phyloP scores from a whole-genome alignment of 2,888 invertebrate genomes.

The Pediacus dermestoides region DNA sequence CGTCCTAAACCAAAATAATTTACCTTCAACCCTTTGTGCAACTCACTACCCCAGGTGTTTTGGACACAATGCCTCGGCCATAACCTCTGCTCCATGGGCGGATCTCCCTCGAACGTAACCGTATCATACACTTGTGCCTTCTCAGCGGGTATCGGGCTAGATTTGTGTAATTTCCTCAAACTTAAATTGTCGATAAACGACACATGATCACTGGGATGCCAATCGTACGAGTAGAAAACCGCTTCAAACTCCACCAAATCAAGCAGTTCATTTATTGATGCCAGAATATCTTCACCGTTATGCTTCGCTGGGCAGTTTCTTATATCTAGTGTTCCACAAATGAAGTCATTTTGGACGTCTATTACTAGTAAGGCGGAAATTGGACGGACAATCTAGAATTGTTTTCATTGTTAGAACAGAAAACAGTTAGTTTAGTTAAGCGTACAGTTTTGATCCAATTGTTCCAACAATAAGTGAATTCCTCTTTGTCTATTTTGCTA shows the following conservation, averaged over 20 bases:
- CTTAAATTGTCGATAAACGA: conserved; percentile 91
- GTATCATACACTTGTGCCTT: conserved; percentile 77
- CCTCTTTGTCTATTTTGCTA: conserved; percentile 72
- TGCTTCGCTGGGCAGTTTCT: conserved; percentile 88
- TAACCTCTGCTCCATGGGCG: conserved; percentile 77
- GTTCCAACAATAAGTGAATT: conserved; percentile 83
- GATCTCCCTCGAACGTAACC: conserved; percentile 83
- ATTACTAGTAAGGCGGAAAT: conserved; percentile 85
- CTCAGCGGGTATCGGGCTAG: conserved; percentile 66
- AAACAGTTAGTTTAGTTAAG: no score
- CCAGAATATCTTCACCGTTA: conserved; percentile 82
- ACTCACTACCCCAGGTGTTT: conserved; percentile 88
- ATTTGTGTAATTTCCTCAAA: conserved; percentile 66
- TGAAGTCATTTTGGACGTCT: conserved; percentile 98
- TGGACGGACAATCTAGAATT: conserved; percentile 50
- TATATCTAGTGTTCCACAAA: conserved; percentile 87
- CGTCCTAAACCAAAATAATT: conserved; percentile 13
- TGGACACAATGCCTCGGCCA: conserved; percentile 97
- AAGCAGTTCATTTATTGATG: conserved; percentile 81
- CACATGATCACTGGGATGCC: conserved; percentile 94
- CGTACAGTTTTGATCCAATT: conserved; percentile 82
- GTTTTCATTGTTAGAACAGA: not conserved
- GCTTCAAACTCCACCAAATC: conserved; percentile 77
- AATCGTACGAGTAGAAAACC: conserved; percentile 90
- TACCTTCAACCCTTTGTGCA: conserved; percentile 83